Evolutionary conservation across 2,888 invertebrate genomes (phyloP), one percentile per base, ranked within the genome.

Genomic region (Apotomis capreana): DNA sequence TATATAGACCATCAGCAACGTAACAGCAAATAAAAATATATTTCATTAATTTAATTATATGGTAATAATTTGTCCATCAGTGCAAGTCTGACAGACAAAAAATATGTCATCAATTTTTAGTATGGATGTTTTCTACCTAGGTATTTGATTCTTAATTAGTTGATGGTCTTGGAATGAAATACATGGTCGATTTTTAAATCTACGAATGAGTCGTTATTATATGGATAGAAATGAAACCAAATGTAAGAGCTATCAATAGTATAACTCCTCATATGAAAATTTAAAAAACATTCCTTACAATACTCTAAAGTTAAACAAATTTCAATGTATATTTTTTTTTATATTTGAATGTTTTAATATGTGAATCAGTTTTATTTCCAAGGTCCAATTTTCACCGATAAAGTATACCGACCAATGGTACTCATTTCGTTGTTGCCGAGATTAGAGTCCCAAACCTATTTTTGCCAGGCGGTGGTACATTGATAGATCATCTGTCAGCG

Each of bases 61-160:
- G 13, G 44, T 40, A 8, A 26, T 65, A 49, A 13, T 57, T 57
- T 52, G 62, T 59, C 59, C 37, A 37, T 15, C 67, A 59, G 37
- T 68, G 49, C 58, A 67, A 57, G 5, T 62, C 9, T 12, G 26
- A 55, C 10, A 5, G 40, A 40, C 6, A 40, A 6, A 40, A 6
- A 40, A 6, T 40, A 1, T 57, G 10, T 12, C 37, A 36, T 57
- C 0, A 57, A 36, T 58, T 37, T 3, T 37, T n/a, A 0, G 0
- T 36, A 58, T 26, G 13, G 10, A n/a, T 37, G 51, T 51, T 63
- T 63, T 10, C 0, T 51, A 8, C 12, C 36, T 36, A 5, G 12
- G 0, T 15, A 36, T 37, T 59, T 59, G 8, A 44, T 40, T 6
- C 8, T 40, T 8, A 40, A 58, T 12, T 40, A 5, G 5, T 40